Evolutionary conservation across 2,113 vertebrate species (phyloP).

Genomic region (Colistium nudipinnis): DNA sequence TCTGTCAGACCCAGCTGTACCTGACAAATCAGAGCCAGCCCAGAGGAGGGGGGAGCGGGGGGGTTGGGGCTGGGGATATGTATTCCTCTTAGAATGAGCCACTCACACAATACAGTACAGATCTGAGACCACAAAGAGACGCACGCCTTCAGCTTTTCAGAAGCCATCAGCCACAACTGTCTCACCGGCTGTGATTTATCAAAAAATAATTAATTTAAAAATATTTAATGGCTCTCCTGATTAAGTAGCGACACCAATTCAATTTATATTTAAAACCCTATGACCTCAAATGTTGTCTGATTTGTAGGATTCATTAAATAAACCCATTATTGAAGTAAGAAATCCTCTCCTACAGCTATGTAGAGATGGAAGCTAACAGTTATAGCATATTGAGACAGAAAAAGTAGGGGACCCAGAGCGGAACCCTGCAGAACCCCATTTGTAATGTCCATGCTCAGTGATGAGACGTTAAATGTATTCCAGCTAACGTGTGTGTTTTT

Average conservation of each 20-base stretch:
- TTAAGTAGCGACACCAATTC: not conserved
- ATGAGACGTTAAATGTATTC: not conserved
- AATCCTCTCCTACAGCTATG: too few relatives aligned
- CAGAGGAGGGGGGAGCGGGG: not conserved
- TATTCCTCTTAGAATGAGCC: slow-evolving; percentile 9
- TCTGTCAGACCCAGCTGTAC: slow-evolving; percentile 27
- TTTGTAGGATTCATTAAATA: too few relatives aligned
- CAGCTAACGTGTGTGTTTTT: not conserved
- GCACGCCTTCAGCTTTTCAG: not conserved
- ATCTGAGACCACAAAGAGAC: not conserved
- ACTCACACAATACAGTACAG: not conserved
- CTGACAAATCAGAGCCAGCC: slow-evolving; percentile 10
- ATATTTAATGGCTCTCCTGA: too few relatives aligned
- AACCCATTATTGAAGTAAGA: too few relatives aligned
- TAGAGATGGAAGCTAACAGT: too few relatives aligned
- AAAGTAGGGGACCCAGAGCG: not conserved
- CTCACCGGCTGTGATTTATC: not conserved
- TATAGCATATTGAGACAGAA: not conserved
- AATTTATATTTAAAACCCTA: not conserved
- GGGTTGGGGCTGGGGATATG: not conserved
- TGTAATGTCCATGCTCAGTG: not conserved
- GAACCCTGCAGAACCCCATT: not conserved
- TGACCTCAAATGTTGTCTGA: too few relatives aligned
- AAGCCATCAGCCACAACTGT: not conserved
- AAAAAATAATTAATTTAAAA: too few relatives aligned